A percentile compares a stretch with the other conserved stretches of the same genome.
phyloP scores from a whole-genome alignment of 35 echinoderm and acorn worm species.

The Acanthaster planci region DNA sequence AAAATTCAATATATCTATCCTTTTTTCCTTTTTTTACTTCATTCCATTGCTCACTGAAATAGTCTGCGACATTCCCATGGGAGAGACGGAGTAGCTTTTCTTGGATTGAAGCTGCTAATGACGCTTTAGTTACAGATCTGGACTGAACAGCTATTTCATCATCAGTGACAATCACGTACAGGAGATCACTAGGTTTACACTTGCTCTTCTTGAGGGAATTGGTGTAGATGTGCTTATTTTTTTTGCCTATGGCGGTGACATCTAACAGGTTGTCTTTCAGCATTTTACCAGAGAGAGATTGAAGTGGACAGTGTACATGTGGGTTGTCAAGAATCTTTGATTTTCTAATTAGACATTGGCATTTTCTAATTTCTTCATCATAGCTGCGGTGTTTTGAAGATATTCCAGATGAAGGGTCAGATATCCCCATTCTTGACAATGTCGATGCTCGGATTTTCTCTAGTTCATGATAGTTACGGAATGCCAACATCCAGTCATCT shows the following conservation, averaged over 20 bases:
- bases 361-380: neutral
- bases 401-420: slow-evolving; percentile 16
- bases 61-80: neutral
- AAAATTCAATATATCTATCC: slow-evolving; percentile 12
- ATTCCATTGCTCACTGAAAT: slow-evolving; percentile 16
- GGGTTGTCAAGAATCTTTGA: neutral
- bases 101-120: neutral
- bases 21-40: slow-evolving; percentile 11
- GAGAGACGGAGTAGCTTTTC: slow-evolving; percentile 3
- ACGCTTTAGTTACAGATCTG: neutral
- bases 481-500: slow-evolving; percentile 34
- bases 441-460: slow-evolving; percentile 9
- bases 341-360: neutral
- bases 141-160: neutral
- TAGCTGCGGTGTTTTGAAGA: neutral
- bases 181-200: neutral
- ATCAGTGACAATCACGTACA: neutral
- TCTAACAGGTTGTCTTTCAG: neutral
- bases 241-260: neutral
- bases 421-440: neutral
- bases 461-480: slow-evolving; percentile 31
- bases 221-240: neutral
- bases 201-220: neutral
- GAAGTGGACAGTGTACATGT: neutral
- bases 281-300: neutral